phyloP scores from a whole-genome alignment of 2,113 vertebrate genomes.

The Antigone vipio region DNA sequence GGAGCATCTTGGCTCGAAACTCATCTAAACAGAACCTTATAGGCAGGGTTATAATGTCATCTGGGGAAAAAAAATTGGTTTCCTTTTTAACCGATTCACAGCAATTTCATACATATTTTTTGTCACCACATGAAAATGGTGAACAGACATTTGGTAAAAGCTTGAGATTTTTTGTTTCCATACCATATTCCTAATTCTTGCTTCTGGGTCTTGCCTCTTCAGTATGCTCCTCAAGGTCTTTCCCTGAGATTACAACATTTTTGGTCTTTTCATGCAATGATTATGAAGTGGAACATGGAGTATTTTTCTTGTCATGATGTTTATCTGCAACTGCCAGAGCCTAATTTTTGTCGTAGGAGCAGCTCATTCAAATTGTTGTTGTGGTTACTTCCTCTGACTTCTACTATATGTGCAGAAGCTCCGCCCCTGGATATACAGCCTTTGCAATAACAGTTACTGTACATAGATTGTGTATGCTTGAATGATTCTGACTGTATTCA shows the following conservation, averaged over 20 bases:
- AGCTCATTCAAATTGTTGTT: neutral
- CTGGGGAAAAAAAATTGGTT: neutral
- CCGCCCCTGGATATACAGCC: neutral
- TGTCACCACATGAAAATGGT: neutral
- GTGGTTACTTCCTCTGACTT: neutral
- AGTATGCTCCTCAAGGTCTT: neutral
- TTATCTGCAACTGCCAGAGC: neutral
- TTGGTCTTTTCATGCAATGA: neutral
- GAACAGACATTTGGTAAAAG: neutral
- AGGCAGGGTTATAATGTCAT: neutral
- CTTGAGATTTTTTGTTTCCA: neutral
- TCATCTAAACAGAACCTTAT: constrained; percentile 5
- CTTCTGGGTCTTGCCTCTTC: neutral
- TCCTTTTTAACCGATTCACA: neutral
- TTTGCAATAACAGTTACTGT: neutral
- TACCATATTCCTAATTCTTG: neutral
- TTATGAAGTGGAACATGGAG: neutral
- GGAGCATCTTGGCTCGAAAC: neutral
- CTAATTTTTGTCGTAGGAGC: neutral
- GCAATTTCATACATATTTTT: neutral
- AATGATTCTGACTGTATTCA: neutral
- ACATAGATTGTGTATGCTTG: neutral
- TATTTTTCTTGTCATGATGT: neutral
- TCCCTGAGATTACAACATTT: neutral
- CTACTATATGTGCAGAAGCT: neutral